These are phyloP conservation scores for Hemithea aestivaria DNA, from an alignment of 2,888 invertebrate species.

Conservation along the genomic window DNA sequence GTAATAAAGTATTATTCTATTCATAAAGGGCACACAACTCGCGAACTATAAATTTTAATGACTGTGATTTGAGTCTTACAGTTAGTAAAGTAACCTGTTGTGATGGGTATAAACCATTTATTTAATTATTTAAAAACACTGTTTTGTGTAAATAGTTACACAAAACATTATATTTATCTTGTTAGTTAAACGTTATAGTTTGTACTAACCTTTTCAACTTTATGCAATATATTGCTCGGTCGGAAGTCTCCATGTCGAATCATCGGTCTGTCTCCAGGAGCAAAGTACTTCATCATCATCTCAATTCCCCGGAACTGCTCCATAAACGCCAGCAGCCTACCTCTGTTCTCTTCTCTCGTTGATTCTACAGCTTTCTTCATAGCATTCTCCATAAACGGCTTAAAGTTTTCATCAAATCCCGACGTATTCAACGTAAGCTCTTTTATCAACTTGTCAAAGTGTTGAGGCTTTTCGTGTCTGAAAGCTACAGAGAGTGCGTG, in stretches of 20 bases:
- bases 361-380: conserved; percentile 6
- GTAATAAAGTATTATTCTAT: too few relatives aligned
- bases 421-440: conserved; percentile 4
- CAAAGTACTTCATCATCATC: conserved; percentile 7
- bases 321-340: conserved; percentile 7
- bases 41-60: too few relatives aligned
- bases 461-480: conserved; percentile 9
- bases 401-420: neutral
- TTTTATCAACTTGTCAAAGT: conserved; percentile 2
- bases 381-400: conserved; percentile 1
- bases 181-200: too few relatives aligned
- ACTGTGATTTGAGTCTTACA: too few relatives aligned
- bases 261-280: conserved; percentile 2
- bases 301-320: conserved; percentile 1
- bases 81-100: too few relatives aligned
- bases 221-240: conserved; percentile 36
- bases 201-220: conserved; percentile 20
- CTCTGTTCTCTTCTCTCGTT: conserved; percentile 9
- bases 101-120: too few relatives aligned
- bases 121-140: too few relatives aligned
- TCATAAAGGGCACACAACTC: too few relatives aligned
- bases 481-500: conserved; percentile 20
- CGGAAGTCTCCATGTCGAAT: conserved; percentile 30
- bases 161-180: too few relatives aligned
- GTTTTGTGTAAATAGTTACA: too few relatives aligned